Base-by-base conservation (phyloP, 2,888 invertebrate species). In the Aphelenchoides bicaudatus region DNA sequence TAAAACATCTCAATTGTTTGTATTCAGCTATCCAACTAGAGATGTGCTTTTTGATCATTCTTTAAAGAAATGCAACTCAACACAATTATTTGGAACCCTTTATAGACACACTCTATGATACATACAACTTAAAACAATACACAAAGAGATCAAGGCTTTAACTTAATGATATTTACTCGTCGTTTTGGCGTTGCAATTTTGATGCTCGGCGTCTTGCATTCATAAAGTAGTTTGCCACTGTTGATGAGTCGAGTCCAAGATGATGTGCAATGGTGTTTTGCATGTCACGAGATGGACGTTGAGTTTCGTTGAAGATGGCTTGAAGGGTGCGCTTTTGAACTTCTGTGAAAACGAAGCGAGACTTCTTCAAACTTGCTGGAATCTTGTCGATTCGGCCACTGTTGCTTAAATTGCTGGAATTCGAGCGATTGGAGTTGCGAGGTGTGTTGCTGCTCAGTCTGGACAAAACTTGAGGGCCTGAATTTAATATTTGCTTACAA, bases 301-400 rank as follows among this genome's bases (percentile, higher is more conserved):
- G 72, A 5, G 72, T 72, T 47, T 72, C 72, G 59, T 74, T 74
- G 63, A 72, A 72, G 31, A 72, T 72, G 3, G 72, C 72, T 66
- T 72, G 56, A 31, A 67, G 88, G 82, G 98, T 98, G 85, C 96
- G 89, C 83, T 96, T 88, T 86, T 98, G 98, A 80, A 98, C 90
- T 85, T 98, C 98, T 81, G 96, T 98, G 86, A 98, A 98, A 84
- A 98, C 96, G 84, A 98, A 87, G 81, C 96, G 90, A 74, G 96
- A n/a, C 56, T 28, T 13, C 53, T 47, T 19, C 61, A 51, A 3
- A 53, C 54, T 8, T 48, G 58, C 30, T 62, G 56, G 19, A 34
- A 37, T 10, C 61, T 29, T 16, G 34, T 31, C 13, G 62, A 58
- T 21, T 43, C 59, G 23, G 59, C 55, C 51, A 73, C 73, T 3